phyloP scores from a whole-genome alignment of 2,113 vertebrate species.

The Cochlearius cochlearius region DNA sequence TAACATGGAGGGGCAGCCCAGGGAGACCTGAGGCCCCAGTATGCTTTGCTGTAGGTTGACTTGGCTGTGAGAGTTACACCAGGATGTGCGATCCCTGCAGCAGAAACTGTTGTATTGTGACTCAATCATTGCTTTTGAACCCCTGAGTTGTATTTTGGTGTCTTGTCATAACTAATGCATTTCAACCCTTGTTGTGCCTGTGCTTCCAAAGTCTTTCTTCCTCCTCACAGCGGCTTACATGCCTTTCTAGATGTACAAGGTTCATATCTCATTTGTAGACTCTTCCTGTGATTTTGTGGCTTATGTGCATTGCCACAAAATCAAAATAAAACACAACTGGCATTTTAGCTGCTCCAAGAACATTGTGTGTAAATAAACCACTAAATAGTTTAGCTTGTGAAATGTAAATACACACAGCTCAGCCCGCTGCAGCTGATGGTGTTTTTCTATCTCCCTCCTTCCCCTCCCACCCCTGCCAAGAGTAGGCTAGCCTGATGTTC shows the following conservation, averaged over 20 bases:
- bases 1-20: constrained; percentile 30
- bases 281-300: not conserved
- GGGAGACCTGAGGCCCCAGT: not conserved
- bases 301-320: not conserved
- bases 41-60: not conserved
- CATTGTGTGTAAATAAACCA: constrained; percentile 59
- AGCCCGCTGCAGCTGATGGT: constrained; percentile 29
- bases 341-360: constrained; percentile 55
- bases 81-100: not conserved
- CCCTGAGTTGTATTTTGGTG: constrained; percentile 5
- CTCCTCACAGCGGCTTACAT: not conserved
- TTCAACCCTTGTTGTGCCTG: not conserved
- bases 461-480: constrained; percentile 56
- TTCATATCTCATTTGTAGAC: not conserved
- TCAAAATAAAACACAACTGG: constrained; percentile 50
- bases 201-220: not conserved
- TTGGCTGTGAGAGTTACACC: not conserved
- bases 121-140: not conserved
- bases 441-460: constrained; percentile 48
- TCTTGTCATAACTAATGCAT: not conserved
- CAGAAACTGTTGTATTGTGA: not conserved
- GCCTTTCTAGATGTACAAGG: not conserved
- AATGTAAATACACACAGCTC: constrained; percentile 51
- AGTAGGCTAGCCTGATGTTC: constrained; percentile 28
- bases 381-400: constrained; percentile 54